phyloP scores from a whole-genome alignment of 64 coral and sea anemone genomes.

The Anthopleura sola region DNA sequence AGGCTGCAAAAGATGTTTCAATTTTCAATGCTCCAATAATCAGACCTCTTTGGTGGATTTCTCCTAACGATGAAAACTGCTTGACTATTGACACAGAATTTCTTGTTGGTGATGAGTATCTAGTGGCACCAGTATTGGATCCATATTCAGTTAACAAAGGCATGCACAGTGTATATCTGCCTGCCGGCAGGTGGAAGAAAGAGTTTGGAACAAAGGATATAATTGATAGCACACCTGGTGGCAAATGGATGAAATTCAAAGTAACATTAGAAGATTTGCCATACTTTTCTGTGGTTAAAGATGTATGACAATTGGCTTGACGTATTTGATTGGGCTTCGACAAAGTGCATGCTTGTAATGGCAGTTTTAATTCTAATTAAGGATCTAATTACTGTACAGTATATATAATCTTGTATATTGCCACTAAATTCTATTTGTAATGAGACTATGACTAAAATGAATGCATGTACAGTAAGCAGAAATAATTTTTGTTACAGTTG shows the following conservation, averaged over 20 bases:
- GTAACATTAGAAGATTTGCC: constrained; percentile 52
- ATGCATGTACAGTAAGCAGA: too few relatives aligned
- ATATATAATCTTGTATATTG: too few relatives aligned
- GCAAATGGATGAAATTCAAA: constrained; percentile 39
- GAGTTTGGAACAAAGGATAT: constrained; percentile 49
- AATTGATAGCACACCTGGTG: constrained; percentile 7
- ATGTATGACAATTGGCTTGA: background rate
- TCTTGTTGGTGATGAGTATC: constrained; percentile 54
- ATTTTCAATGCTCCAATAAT: constrained; percentile 57
- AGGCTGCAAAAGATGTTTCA: constrained; percentile 55
- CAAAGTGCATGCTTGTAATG: too few relatives aligned
- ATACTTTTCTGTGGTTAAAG: constrained; percentile 55
- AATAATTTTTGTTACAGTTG: too few relatives aligned
- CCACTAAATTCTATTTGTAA: too few relatives aligned
- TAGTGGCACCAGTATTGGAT: constrained; percentile 69
- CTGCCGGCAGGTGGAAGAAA: constrained; percentile 56
- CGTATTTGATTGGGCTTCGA: too few relatives aligned
- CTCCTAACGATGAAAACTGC: constrained; percentile 48
- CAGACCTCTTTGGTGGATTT: constrained; percentile 79
- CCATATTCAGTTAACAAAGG: constrained; percentile 18
- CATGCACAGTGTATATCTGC: constrained; percentile 50
- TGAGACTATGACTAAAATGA: too few relatives aligned
- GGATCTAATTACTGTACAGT: too few relatives aligned
- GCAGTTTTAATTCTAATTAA: too few relatives aligned
- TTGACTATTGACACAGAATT: constrained; percentile 51